These are phyloP conservation scores for Ataeniobius toweri DNA, from an alignment of 2,797 vertebrate genomes.

Conservation along the genomic window DNA sequence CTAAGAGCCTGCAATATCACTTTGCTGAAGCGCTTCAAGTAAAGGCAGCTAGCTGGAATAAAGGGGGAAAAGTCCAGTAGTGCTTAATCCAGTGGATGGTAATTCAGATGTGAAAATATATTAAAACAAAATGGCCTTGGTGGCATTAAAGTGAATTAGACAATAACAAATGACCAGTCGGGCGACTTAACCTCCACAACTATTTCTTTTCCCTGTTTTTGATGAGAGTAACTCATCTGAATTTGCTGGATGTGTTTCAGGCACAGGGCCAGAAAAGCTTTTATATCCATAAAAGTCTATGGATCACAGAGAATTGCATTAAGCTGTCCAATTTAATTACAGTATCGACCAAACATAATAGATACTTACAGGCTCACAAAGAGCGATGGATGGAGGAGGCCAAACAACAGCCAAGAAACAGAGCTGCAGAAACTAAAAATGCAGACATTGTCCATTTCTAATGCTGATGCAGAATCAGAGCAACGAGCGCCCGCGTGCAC, in stretches of 20 bases:
- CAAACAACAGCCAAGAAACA: conserved; percentile 23
- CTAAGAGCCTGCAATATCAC: conserved; percentile 71
- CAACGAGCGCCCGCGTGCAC: conserved; percentile 30
- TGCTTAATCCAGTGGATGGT: conserved; percentile 50
- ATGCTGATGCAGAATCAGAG: conserved; percentile 80
- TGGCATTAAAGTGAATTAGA: conserved; percentile 83
- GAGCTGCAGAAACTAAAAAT: conserved; percentile 69
- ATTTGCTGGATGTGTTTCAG: conserved; percentile 93
- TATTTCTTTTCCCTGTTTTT: conserved; percentile 46
- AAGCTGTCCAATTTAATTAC: conserved; percentile 98
- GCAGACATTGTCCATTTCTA: conserved; percentile 89
- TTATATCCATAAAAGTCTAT: conserved; percentile 98
- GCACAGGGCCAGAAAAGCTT: conserved; percentile 97
- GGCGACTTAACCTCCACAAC: conserved; percentile 70
- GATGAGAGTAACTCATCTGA: conserved; percentile 84
- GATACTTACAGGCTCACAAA: conserved; percentile 85
- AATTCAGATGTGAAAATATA: conserved; percentile 69
- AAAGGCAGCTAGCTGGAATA: conserved; percentile 41
- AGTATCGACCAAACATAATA: conserved; percentile 99
- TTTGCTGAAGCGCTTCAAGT: conserved; percentile 59
- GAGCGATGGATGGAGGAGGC: conserved; percentile 65
- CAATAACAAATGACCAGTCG: conserved; percentile 80
- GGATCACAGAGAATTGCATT: conserved; percentile 98
- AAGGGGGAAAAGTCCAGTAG: conserved; percentile 20
- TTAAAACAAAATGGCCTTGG: conserved; percentile 78